Base-by-base conservation (phyloP, 1,140 invertebrate genomes). In the Teleopsis dalmanni region DNA sequence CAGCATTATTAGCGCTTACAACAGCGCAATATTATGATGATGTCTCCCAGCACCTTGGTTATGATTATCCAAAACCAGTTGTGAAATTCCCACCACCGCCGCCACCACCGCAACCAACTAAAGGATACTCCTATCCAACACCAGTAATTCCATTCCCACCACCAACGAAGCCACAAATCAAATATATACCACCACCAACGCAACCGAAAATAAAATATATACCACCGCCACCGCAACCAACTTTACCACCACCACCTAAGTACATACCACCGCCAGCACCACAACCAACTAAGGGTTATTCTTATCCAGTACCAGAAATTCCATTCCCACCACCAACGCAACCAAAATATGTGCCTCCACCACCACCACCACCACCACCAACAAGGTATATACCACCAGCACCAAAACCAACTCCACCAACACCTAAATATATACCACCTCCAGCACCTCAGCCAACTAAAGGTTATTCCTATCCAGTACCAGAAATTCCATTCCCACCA, bases 241-340 rank as follows among this genome's bases (percentile, higher is more conserved):
- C 14, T 26, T 19, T 31, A 19, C 21, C 45, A 18, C 18, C 45
- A 1, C 33, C 3, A 33, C 29, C 19, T 3, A 45, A 10, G n/a
- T 18, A 18, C 11, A 21, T 11, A 8, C 36, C 47, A 4, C 33
- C 18, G 18, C 42, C 42, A 44, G 13, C 25, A 41, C 36, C 47
- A 41, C 13, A 31, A 14, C 33, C 47, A 23, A 63, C 22, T 36
- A 45, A 52, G 21, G 60, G 60, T 13, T 63, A 63, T 35, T 48
- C 55, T 13, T 64, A 64, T 35, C 61, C 61, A 1, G 59, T 56
- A 41, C 16, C 48, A 23, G 41, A 18, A 19, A 46, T 23, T 33
- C 53, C 25, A 6, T 47, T 16, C 21, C 23, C 34, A 16, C n/a
- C 23, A 8, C 34, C 46, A 41, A 41, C 46, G 23, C 19, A 43